A percentile compares a stretch with the other conserved stretches of the same genome.
Evolutionary conservation across 2,888 invertebrate genomes (phyloP).

Genomic region (Tenthredo amoena): DNA sequence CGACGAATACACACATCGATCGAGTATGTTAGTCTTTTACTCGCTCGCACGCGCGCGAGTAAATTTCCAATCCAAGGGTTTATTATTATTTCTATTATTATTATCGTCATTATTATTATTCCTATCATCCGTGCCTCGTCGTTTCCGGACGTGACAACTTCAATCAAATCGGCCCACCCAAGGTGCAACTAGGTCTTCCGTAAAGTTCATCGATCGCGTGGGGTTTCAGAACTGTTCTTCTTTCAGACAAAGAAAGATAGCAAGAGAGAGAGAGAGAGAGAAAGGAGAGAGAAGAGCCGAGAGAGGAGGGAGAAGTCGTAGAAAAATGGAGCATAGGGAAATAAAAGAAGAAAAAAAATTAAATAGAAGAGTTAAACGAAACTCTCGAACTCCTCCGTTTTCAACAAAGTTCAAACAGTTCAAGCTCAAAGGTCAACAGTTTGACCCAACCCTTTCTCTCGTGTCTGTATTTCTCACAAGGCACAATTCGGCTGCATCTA

Average conservation of each 20-base stretch:
- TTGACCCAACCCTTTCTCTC: not conserved
- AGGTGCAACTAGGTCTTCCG: constrained; percentile 40
- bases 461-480: not conserved
- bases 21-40: not conserved
- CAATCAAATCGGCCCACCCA: constrained; percentile 21
- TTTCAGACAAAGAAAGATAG: not conserved
- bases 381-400: not conserved
- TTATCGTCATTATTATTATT: not conserved
- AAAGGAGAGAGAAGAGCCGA: constrained; percentile 2
- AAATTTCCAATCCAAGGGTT: constrained; percentile 2
- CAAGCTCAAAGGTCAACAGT: not conserved
- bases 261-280: constrained; percentile 19
- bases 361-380: not conserved
- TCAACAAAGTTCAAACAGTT: not conserved
- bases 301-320: constrained; percentile 44
- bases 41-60: not conserved
- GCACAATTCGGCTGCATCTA: not conserved
- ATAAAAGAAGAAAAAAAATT: not conserved
- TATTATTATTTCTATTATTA: not conserved
- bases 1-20: constrained; percentile 9
- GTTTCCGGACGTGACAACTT: not conserved
- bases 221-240: constrained; percentile 52
- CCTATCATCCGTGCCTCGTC: not conserved
- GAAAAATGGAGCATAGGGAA: constrained; percentile 52
- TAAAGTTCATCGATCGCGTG: constrained; percentile 38